Evolutionary conservation across 2,888 invertebrate genomes (phyloP), one percentile per base, ranked within the genome.

Genomic region (Siphonodentalium dalli): DNA sequence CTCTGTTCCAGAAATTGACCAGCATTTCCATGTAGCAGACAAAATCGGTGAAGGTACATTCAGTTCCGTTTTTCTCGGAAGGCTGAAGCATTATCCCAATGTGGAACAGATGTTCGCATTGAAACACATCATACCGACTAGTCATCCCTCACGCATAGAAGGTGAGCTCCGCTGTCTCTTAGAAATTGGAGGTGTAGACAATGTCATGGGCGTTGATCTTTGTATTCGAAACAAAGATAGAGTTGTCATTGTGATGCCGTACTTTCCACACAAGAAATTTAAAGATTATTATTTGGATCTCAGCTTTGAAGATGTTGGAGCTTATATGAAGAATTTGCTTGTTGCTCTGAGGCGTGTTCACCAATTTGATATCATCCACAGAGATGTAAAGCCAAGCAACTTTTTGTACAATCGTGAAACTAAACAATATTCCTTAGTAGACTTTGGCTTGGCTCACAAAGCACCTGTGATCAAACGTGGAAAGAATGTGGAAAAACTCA

Each of bases 321-420:
- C 86, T 54, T 94, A 93, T 80, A 90, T 93, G 87, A 87, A 85
- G 71, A 91, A 92, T 73, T 83, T 94, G 62, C 82, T 94, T 63
- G 83, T 87, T 35, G 92, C 94, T 3, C 83, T 94, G 65, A 83
- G 85, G 6, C 87, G 90, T 71, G 91, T 94, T 52, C 94, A 94
- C 82, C 86, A 88, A 38, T 90, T 90, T 78, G 88, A 89, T 59
- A 88, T 94, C 58, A 92, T 94, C 55, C 94, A 94, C 78, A 85
- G 94, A 49, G 94, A 94, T 76, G 87, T 94, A 35, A 94, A 94
- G 82, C 94, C 94, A 1, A 91, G 89, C 81, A 94, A 94, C 84
- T 94, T 94, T 80, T 85, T 94, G 9, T 93, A 91, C 75, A 90
- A 92, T 80, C 85, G 92, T 13, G 84, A 85, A 26, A 67, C 65